A percentile compares a stretch with the other conserved stretches of the same genome.
phyloP scores from a whole-genome alignment of 2,797 vertebrate genomes.

The Sebastes elongatus region DNA sequence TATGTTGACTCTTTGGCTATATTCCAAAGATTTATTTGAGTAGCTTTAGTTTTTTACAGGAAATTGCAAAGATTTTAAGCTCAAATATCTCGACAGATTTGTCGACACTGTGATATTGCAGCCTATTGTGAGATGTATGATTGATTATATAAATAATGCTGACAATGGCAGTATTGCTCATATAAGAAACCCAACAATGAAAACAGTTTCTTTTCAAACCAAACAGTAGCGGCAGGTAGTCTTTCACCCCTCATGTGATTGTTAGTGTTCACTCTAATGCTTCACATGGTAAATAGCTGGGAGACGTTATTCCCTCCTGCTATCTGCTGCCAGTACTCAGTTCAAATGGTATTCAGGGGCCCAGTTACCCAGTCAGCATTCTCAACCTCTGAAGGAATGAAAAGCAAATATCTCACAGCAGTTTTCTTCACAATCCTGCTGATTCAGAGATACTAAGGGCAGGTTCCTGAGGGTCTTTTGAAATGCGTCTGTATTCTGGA shows the following conservation, averaged over 20 bases:
- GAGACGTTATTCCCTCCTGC: conserved; percentile 10
- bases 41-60: background rate
- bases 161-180: background rate
- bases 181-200: background rate
- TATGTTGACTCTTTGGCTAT: background rate
- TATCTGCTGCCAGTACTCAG: conserved; percentile 11
- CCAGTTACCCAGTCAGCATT: conserved; percentile 26
- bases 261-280: background rate
- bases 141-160: background rate
- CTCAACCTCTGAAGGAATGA: conserved; percentile 11
- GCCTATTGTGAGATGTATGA: background rate
- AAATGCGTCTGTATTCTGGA: background rate
- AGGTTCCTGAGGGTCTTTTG: conserved; percentile 7
- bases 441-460: conserved; percentile 40
- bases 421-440: conserved; percentile 24
- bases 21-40: background rate
- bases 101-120: background rate
- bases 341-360: background rate
- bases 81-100: too few species aligned
- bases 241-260: background rate
- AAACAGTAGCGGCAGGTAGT: conserved; percentile 9
- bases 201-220: background rate
- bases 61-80: background rate
- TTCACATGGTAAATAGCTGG: conserved; percentile 28
- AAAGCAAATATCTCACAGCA: conserved; percentile 46